Conservation (phyloP, 2,888 invertebrate species). For the Drosophila emarginata region DNA sequence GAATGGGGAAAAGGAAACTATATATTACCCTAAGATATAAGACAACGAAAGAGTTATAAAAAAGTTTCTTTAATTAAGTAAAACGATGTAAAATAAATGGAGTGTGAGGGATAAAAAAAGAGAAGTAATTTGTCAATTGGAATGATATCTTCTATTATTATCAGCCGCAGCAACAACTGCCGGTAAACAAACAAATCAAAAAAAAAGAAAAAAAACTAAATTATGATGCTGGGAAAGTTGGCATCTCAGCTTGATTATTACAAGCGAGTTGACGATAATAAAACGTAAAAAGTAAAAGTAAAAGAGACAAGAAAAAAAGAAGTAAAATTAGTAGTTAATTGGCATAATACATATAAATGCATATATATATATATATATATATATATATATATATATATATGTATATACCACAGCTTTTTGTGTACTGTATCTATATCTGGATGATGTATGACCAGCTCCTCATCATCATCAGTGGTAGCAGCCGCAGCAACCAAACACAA, state of each 20-base stretch:
- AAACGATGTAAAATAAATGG: too few relatives aligned
- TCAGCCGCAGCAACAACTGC: neutral
- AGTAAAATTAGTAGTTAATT: conserved; percentile 5
- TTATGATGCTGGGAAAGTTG: conserved; percentile 48
- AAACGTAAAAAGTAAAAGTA: conserved; percentile 45
- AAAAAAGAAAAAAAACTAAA: conserved; percentile 12
- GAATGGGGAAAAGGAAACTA: too few relatives aligned
- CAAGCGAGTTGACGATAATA: conserved; percentile 39
- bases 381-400: conserved; percentile 3
- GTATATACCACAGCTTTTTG: neutral
- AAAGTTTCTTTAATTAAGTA: too few relatives aligned
- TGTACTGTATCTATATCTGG: conserved; percentile 11
- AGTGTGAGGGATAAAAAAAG: neutral
- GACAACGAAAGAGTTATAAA: too few relatives aligned
- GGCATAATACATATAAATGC: conserved; percentile 4
- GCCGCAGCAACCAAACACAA: conserved; percentile 7
- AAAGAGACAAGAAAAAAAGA: conserved; percentile 5
- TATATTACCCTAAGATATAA: too few relatives aligned
- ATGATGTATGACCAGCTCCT: conserved; percentile 40
- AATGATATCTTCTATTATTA: conserved; percentile 1
- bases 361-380: too few relatives aligned
- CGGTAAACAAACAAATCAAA: neutral
- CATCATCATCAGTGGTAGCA: conserved; percentile 44
- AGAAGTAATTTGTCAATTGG: neutral
- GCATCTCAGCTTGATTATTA: conserved; percentile 6